phyloP scores from a whole-genome alignment of 2,113 vertebrate species.

The Miniopterus natalensis region DNA sequence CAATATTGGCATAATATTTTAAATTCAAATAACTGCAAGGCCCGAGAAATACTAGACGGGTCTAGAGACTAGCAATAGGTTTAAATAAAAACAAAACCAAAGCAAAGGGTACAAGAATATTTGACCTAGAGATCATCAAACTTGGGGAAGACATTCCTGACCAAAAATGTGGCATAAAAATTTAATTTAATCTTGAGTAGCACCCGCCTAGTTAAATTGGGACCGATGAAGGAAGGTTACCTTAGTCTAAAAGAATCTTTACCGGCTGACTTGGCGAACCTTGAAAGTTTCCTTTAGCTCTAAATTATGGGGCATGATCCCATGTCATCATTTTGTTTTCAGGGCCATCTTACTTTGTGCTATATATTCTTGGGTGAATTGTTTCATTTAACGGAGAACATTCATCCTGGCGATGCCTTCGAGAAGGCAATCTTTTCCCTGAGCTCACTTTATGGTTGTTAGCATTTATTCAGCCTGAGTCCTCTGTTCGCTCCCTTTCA shows the following conservation, averaged over 20 bases:
- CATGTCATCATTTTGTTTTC: background rate
- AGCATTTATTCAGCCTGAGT: constrained; percentile 65
- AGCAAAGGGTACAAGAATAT: background rate
- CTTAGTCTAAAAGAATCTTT: background rate
- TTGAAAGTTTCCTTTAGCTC: background rate
- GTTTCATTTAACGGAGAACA: constrained; percentile 32
- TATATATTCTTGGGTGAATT: constrained; percentile 6
- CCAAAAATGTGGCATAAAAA: background rate
- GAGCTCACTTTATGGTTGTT: constrained; percentile 6
- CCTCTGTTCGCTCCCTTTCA: constrained; percentile 6
- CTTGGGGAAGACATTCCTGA: background rate
- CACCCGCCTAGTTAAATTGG: background rate
- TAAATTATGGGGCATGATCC: background rate
- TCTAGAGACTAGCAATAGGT: background rate
- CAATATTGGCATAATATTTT: background rate
- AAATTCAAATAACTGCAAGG: background rate
- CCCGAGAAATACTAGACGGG: background rate
- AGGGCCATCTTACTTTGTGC: constrained; percentile 7
- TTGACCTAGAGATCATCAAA: background rate
- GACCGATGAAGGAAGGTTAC: background rate
- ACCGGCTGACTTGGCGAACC: background rate
- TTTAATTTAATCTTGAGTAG: background rate
- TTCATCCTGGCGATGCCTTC: background rate
- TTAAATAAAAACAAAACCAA: background rate
- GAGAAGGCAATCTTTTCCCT: constrained; percentile 33